Evolutionary conservation across 2,888 invertebrate genomes (phyloP), one percentile per base, ranked within the genome.

Genomic region (Heteromyza rotundicornis): DNA sequence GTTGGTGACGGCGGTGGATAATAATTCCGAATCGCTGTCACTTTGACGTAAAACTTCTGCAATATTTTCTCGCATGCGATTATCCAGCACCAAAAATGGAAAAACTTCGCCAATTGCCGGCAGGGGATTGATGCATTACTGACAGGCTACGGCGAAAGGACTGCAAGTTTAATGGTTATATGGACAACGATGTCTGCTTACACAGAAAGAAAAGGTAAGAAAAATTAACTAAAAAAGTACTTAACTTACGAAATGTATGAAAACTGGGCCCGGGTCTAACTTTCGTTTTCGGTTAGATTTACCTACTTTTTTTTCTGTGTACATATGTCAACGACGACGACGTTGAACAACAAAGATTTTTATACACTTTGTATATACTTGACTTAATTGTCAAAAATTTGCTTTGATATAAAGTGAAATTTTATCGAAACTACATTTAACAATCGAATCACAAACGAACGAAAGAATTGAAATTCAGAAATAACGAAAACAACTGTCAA

Each of bases 401-500:
- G 47, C 47, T 3, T 14, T 17, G 47, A 47, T 3, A 47, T 47
- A 19, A n/a, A 19, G 47, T 47, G 2, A 17, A 47, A 47, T 19
- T 19, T 2, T 2, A 47, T 19, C 2, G 14, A 47, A 17, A 20
- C 5, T 5, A 47, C 47, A 14, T 19, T n/a, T 14, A 47, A 47
- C 20, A 17, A 47, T 7, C 17, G 5, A 17, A 8, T 3, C 47
- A 8, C 17, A 7, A 47, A 20, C 14, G 20, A 5, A 5, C 47
- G 20, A 14, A 5, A 2, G 20, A 47, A 14, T 20, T 47, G 47
- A 47, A 23, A 58, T 55, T 22, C 12, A 51, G 36, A 27, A 36
- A 12, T 35, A 49, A 55, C 50, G 51, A 50, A 16, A 54, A 49
- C 47, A 20, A 54, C 54, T 32, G 49, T 27, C 32, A 54, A 50